Base-by-base conservation (phyloP, 2,797 vertebrate genomes). In the Ambastaia sidthimunki region DNA sequence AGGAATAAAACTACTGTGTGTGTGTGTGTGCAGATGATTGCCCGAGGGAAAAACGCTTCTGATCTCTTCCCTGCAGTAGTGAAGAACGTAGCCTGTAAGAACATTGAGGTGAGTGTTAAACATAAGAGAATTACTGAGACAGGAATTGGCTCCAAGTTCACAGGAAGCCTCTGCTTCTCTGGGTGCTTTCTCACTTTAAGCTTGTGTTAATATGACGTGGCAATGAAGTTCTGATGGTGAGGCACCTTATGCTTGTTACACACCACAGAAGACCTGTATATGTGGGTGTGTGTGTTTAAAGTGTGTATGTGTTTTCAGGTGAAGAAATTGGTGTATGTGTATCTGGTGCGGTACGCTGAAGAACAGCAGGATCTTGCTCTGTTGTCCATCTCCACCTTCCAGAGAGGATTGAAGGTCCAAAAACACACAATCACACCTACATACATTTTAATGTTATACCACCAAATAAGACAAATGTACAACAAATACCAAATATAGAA, bases 41-140 rank as follows among this genome's bases (percentile, higher is more conserved):
- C 98, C 75, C 91, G 97, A 18, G 98, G 98, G 7, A 99, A 98
- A 92, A 99, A 99, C 0, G 95, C 97, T 1, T 99, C 98, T 0
- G 97, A 99, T 86, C 95, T 99, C 69, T 99, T 99, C 83, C 98
- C 98, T 4, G 97, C 98, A 0, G 98, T 99, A 83, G 98, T 99
- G 86, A 99, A 99, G 91, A 99, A 99, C 0, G 98, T 99, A 41
- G 98, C 97, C 80, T 98, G 97, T 85, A 99, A 99, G 91, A 99
- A 99, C 89, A 98, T 99, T 0, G 97, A 98, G 97, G 98, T 99
- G 89, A 88, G 94, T 86, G 73, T 68, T 16, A 62, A 66, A 75
- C 21, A 19, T 21, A 62, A 62, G 21, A 9, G 7, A 3, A 23
- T 19, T 3, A 16, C 12, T 0, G 31, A 47, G 57, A 78, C 41